Evolutionary conservation across 2,888 invertebrate genomes (phyloP), one percentile per base, ranked within the genome.

Genomic region (Scaptomyza tumidula): DNA sequence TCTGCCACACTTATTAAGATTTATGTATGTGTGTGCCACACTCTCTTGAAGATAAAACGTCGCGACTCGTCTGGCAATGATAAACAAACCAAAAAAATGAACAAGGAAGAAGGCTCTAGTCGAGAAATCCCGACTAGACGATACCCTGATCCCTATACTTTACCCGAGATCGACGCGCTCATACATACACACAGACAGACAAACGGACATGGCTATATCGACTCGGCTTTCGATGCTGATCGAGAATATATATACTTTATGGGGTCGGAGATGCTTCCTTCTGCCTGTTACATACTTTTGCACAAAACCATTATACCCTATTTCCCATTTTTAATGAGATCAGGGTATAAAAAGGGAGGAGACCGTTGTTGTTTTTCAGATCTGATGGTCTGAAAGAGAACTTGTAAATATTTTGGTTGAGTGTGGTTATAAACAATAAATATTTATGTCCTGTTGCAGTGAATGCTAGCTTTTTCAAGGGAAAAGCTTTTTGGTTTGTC

Each of bases 331-430:
- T n/a, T n/a, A n/a, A n/a, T n/a, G n/a, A n/a, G n/a, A n/a, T n/a
- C n/a, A n/a, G n/a, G n/a, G n/a, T n/a, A n/a, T 19, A 27, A 48
- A 49, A 27, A 41, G 31, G 39, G 39, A 16, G 44, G 29, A 11
- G n/a, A 19, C 11, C 33, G 44, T 24, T 48, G 39, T 31, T 55
- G 37, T 43, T 13, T 52, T 43, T 61, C 52, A 11, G 33, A 50
- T 29, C 41, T 37, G 39, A 67, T 53, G 68, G 44, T 55, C n/a
- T 43, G 46, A 13, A 35, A 14, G 37, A 27, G 54, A 57, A 45
- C 55, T 48, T 69, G 66, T 88, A 82, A 83, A 84, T 88, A 82
- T 86, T 87, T 67, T 68, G 64, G 29, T 58, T 53, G 41, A 56
- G 59, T 68, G 60, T 59, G 50, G 54, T 45, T 58, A 59, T 59